phyloP scores from a whole-genome alignment of 1,140 invertebrate genomes.

The Euura saliciscinereae region DNA sequence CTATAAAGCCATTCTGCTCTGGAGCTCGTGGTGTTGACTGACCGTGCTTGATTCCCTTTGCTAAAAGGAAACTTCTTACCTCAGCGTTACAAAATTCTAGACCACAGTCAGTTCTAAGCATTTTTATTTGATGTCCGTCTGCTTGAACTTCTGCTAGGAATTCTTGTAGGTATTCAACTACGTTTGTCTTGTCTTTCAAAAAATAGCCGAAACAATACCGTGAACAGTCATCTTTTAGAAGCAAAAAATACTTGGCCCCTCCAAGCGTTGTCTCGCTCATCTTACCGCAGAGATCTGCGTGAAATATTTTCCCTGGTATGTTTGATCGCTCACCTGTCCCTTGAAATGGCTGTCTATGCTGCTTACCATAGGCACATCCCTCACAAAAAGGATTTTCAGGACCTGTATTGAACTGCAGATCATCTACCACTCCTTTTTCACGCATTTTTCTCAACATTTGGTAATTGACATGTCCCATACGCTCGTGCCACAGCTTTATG shows the following conservation, averaged over 20 bases:
- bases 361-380: slow-evolving; percentile 39
- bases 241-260: background rate
- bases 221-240: slow-evolving; percentile 41
- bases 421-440: background rate
- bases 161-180: slow-evolving; percentile 10
- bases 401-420: background rate
- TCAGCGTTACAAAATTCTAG: slow-evolving; percentile 31
- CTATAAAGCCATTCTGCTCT: slow-evolving; percentile 28
- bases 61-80: slow-evolving; percentile 32
- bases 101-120: slow-evolving; percentile 33
- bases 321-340: no score
- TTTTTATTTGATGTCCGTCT: slow-evolving; percentile 1
- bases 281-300: no score
- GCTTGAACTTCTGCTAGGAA: slow-evolving; percentile 19
- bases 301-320: no score
- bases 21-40: slow-evolving; percentile 33
- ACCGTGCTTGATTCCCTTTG: slow-evolving; percentile 37
- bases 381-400: slow-evolving; percentile 23
- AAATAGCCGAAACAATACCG: slow-evolving; percentile 39
- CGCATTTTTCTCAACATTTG: slow-evolving; percentile 6
- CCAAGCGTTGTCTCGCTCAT: no score
- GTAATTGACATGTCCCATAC: slow-evolving; percentile 10
- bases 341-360: slow-evolving; percentile 33
- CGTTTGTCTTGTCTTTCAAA: slow-evolving; percentile 36
- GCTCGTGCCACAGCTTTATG: slow-evolving; percentile 6